Conservation (phyloP, 2,113 vertebrate species). For the Rhodinocichla rosea region DNA sequence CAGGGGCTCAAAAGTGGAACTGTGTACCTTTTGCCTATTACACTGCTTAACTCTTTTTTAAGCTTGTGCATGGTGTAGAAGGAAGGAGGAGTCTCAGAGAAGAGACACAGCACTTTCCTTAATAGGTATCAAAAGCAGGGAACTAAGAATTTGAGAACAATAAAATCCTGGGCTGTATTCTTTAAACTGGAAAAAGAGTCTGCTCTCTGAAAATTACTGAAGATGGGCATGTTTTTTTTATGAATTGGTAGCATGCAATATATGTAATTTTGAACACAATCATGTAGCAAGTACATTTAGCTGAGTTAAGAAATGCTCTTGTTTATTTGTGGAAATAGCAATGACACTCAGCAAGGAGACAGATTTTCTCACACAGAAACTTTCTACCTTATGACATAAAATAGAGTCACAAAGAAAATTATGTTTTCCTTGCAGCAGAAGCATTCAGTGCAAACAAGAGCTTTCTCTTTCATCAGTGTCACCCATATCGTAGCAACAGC, state of each 20-base stretch:
- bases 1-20: background rate
- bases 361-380: background rate
- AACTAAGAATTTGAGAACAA: background rate
- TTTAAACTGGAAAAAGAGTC: background rate
- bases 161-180: background rate
- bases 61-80: background rate
- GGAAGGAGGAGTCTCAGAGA: background rate
- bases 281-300: background rate
- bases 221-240: background rate
- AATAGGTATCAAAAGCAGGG: background rate
- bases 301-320: background rate
- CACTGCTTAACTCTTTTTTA: background rate
- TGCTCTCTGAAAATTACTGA: background rate
- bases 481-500: background rate
- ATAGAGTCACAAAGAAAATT: background rate
- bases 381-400: background rate
- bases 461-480: background rate
- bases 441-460: background rate
- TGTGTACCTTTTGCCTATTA: background rate
- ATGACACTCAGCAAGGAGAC: background rate
- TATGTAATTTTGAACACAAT: background rate
- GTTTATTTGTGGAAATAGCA: constrained; percentile 11
- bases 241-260: background rate
- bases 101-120: background rate
- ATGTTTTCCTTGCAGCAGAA: background rate